Conservation (phyloP, 2,797 vertebrate genomes). For the Oreochromis mossambicus region DNA sequence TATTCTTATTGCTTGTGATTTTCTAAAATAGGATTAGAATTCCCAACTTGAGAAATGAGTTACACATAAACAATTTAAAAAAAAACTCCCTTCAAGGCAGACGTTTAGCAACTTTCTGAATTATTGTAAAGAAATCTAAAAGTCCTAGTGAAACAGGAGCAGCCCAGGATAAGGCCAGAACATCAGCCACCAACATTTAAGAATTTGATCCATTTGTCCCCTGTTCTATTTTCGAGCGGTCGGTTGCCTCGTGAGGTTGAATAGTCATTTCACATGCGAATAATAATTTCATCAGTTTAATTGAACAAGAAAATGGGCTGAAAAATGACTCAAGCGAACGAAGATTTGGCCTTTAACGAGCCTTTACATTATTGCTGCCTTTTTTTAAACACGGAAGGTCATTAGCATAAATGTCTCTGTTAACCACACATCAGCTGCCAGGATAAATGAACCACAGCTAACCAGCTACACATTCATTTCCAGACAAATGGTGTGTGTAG, state of each 20-base stretch:
- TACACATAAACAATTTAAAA: not conserved
- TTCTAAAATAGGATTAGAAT: not conserved
- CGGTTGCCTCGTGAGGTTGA: not conserved
- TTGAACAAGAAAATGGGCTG: constrained; percentile 55
- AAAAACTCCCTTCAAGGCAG: not conserved
- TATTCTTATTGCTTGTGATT: not conserved
- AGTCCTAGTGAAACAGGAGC: not conserved
- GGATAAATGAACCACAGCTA: constrained; percentile 64
- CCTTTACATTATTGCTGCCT: constrained; percentile 56
- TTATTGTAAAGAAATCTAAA: not conserved
- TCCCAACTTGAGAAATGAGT: not conserved
- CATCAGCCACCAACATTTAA: not conserved
- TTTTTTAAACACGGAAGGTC: constrained; percentile 37
- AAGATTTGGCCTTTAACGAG: constrained; percentile 63
- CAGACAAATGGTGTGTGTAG: constrained; percentile 38
- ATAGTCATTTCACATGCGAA: constrained; percentile 23
- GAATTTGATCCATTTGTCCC: not conserved
- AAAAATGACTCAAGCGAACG: constrained; percentile 38
- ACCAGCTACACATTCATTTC: constrained; percentile 47
- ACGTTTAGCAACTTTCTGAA: not conserved
- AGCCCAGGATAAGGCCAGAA: not conserved
- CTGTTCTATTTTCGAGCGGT: not conserved
- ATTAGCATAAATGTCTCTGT: constrained; percentile 72
- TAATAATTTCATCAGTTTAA: constrained; percentile 54
- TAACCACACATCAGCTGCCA: constrained; percentile 69